phyloP scores from a whole-genome alignment of 1,140 invertebrate genomes.

The Drosophila funebris region DNA sequence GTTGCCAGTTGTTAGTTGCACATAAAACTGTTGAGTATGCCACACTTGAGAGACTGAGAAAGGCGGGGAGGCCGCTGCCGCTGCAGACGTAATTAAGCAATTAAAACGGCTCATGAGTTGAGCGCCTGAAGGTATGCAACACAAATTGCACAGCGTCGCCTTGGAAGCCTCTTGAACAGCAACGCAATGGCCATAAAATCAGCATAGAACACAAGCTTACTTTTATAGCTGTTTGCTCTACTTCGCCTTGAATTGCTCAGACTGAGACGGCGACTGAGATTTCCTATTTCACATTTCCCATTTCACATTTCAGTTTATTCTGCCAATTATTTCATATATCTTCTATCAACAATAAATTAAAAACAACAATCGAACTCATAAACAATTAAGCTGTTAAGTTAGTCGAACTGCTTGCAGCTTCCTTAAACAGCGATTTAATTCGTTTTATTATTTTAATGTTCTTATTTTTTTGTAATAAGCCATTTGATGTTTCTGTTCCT shows the following conservation, averaged over 20 bases:
- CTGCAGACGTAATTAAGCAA: constrained; percentile 74
- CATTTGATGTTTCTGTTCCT: too few species aligned
- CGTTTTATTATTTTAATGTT: too few species aligned
- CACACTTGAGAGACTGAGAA: constrained; percentile 15
- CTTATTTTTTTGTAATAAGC: too few species aligned
- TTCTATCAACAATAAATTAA: too few species aligned
- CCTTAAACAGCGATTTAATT: too few species aligned
- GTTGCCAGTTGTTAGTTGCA: neutral
- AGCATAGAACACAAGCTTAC: constrained; percentile 32
- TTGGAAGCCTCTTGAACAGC: constrained; percentile 23
- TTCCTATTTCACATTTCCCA: too few species aligned
- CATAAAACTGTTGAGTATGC: constrained; percentile 26
- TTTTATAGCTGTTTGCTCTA: constrained; percentile 26
- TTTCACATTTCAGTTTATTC: too few species aligned
- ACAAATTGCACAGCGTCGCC: constrained; percentile 41
- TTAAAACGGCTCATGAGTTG: constrained; percentile 51
- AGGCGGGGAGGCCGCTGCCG: neutral
- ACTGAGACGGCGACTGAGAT: too few species aligned
- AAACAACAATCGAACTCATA: too few species aligned
- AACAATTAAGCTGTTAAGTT: too few species aligned
- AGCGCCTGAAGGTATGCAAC: constrained; percentile 67
- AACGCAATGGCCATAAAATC: constrained; percentile 30
- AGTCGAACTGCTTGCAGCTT: too few species aligned
- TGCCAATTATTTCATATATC: too few species aligned
- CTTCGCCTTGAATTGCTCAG: neutral